These are phyloP conservation scores for Lasioglossum leucozonium DNA, from an alignment of 2,888 invertebrate species.

Conservation along the genomic window DNA sequence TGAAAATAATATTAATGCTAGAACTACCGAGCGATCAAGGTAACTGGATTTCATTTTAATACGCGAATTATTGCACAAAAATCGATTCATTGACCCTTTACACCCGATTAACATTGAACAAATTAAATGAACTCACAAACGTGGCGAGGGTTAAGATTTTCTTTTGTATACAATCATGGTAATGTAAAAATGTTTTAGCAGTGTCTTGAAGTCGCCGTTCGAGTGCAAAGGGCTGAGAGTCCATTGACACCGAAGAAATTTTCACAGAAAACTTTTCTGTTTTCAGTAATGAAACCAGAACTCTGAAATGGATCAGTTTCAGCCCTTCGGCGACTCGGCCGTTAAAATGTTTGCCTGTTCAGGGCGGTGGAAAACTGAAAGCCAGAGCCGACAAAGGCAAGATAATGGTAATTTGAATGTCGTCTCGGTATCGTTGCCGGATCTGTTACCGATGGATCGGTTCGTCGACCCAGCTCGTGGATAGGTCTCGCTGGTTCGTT, in stretches of 20 bases:
- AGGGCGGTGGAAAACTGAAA: neutral
- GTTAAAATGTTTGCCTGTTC: neutral
- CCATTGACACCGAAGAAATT: neutral
- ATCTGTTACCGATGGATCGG: neutral
- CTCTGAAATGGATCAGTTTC: neutral
- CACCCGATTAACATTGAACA: neutral
- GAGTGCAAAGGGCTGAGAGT: neutral
- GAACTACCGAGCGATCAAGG: neutral
- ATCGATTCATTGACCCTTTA: neutral
- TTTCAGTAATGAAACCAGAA: neutral
- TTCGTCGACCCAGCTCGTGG: neutral
- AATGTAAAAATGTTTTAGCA: neutral
- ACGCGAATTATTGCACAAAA: neutral
- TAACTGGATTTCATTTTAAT: neutral
- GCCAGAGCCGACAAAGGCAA: neutral
- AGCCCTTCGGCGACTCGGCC: neutral
- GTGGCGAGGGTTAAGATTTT: too few species aligned
- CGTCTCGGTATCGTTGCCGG: neutral
- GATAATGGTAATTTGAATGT: neutral
- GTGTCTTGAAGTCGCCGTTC: neutral
- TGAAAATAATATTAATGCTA: conserved; percentile 13
- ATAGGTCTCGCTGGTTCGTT: neutral
- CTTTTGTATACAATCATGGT: neutral
- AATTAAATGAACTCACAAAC: neutral
- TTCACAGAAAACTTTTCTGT: neutral